Evolutionary conservation across 2,797 vertebrate species (phyloP), one percentile per base, ranked within the genome.

Genomic region (Myioborus melanocephalus): DNA sequence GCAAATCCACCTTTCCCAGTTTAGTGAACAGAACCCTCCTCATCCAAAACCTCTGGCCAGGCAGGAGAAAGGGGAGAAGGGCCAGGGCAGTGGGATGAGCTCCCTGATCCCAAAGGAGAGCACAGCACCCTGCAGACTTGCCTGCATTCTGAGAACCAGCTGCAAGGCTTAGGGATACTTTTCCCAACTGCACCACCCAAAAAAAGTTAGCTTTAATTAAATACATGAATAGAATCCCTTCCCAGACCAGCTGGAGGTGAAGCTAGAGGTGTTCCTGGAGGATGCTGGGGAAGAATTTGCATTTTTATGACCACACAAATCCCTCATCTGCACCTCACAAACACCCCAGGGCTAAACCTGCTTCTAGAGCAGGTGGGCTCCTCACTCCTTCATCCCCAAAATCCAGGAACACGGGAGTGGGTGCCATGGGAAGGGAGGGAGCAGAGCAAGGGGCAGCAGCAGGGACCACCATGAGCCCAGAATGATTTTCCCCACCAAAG

Each of bases 31-130:
- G 3, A 41, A 7, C 8, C 10, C 26, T 47, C 21, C 47, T 53
- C 46, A 16, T 35, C 5, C 79, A 53, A 75, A n/a, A 11, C 7
- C 53, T 76, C 53, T 50, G 39, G 30, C 8, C 39, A 27, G 0
- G 1, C 20, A 72, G 35, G 2, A 1, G 24, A 32, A 32, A 68
- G 20, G 37, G 34, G 23, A 61, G 41, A 30, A 30, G 69, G 24
- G 59, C 21, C 52, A 65, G 60, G 17, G 21, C 6, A n/a, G 32
- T 0, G 1, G 0, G 2, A 30, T 4, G 39, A 32, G 1, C 17
- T 53, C 23, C 39, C 61, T 44, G 4, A n/a, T 6, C 35, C 50
- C 81, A 49, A 41, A 35, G 24, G 8, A 37, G 47, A 37, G 32
- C 69, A 3, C 7, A 68, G 44, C 28, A 39, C 6, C 30, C 46